A percentile compares a stretch with the other conserved stretches of the same genome.
Conservation (phyloP, 2,797 vertebrate species). For the Labroides dimidiatus region DNA sequence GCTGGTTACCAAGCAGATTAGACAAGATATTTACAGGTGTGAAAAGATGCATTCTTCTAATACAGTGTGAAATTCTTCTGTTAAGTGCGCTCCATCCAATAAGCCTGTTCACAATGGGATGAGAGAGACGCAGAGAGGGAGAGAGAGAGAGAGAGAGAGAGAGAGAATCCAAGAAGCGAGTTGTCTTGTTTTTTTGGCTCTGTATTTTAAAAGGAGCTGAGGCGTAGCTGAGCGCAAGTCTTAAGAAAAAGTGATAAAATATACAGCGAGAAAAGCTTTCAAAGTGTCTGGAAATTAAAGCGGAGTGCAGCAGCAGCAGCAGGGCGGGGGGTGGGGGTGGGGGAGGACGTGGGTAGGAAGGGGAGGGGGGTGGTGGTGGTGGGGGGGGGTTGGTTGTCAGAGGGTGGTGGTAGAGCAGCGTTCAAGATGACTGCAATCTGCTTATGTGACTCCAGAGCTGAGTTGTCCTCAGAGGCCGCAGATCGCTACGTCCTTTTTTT, state of each 20-base stretch:
- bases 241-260: conserved; percentile 92
- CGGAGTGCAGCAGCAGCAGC: conserved; percentile 81
- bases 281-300: conserved; percentile 87
- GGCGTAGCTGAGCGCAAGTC: conserved; percentile 86
- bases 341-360: too few relatives aligned
- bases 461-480: conserved; percentile 60
- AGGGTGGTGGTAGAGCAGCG: conserved; percentile 65
- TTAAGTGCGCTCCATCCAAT: conserved; percentile 85
- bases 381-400: conserved; percentile 57
- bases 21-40: conserved; percentile 89
- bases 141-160: conserved; percentile 46
- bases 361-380: conserved; percentile 54
- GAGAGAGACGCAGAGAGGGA: conserved; percentile 51
- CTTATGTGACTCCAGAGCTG: conserved; percentile 77
- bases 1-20: conserved; percentile 82
- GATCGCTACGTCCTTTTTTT: conserved; percentile 45
- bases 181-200: conserved; percentile 87
- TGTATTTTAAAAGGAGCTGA: conserved; percentile 86
- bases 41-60: conserved; percentile 89
- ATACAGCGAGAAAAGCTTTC: conserved; percentile 90
- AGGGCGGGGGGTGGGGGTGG: conserved; percentile 61
- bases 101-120: conserved; percentile 80
- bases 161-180: conserved; percentile 77
- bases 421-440: conserved; percentile 83
- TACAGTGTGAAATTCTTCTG: conserved; percentile 89